Evolutionary conservation across 2,888 invertebrate genomes (phyloP).

Genomic region (Embidobia sp.): DNA sequence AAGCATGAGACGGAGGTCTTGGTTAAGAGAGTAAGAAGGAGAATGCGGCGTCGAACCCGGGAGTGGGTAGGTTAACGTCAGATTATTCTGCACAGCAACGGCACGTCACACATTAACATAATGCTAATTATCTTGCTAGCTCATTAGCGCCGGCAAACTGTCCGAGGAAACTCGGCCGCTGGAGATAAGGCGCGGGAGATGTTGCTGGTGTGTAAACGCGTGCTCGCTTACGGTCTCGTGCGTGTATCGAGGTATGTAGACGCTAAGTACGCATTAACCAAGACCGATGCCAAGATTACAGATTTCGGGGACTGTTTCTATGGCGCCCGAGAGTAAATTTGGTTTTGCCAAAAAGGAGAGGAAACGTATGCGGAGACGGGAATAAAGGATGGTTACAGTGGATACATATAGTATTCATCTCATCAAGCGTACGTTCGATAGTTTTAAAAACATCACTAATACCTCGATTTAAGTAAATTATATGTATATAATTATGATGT

Average conservation of each 20-base stretch:
- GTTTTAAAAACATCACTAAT: too few relatives aligned
- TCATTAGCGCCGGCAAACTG: conserved; percentile 81
- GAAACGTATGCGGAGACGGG: too few relatives aligned
- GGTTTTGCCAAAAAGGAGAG: too few relatives aligned
- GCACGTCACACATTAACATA: conserved; percentile 80
- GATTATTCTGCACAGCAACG: conserved; percentile 69
- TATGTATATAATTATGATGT: too few relatives aligned
- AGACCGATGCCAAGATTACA: conserved; percentile 29
- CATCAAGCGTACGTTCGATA: too few relatives aligned
- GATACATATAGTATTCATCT: too few relatives aligned
- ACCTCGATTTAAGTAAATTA: too few relatives aligned
- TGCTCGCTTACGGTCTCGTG: conserved; percentile 47
- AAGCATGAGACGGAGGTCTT: conserved; percentile 62
- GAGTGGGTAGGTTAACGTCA: conserved; percentile 74
- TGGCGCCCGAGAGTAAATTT: too few relatives aligned
- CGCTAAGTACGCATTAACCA: conserved; percentile 44
- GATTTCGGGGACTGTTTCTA: conserved; percentile 23
- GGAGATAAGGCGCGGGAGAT: conserved; percentile 76
- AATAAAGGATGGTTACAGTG: too few relatives aligned
- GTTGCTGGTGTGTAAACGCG: conserved; percentile 55
- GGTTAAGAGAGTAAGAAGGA: conserved; percentile 69
- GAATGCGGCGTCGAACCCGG: conserved; percentile 48
- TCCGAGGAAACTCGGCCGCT: conserved; percentile 79
- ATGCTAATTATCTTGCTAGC: conserved; percentile 81
- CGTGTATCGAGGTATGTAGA: conserved; percentile 43